A percentile compares a stretch with the other conserved stretches of the same genome.
phyloP scores from a whole-genome alignment of 2,797 vertebrate genomes.

The Channa striata region DNA sequence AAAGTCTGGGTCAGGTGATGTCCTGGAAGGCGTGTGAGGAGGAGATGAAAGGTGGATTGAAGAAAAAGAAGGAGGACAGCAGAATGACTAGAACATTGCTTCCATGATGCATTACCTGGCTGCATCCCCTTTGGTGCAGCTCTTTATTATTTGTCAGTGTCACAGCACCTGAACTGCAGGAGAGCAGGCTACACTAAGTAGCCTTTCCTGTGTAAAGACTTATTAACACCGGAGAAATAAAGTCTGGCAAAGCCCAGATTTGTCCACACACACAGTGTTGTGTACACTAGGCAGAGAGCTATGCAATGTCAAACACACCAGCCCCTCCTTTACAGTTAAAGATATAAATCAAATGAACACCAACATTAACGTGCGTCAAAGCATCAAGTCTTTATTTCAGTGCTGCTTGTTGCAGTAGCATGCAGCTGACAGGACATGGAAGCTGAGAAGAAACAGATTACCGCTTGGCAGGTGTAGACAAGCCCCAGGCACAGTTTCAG shows the following conservation, averaged over 20 bases:
- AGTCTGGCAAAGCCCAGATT: conserved; percentile 11
- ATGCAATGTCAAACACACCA: neutral
- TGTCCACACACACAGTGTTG: neutral
- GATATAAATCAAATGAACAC: conserved; percentile 31
- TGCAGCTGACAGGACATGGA: conserved; percentile 28
- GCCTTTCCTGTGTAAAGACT: conserved; percentile 43
- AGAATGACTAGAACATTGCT: conserved; percentile 56
- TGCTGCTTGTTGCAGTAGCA: conserved; percentile 16
- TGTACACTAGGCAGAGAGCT: neutral
- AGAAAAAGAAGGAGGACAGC: conserved; percentile 26
- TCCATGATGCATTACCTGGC: conserved; percentile 68
- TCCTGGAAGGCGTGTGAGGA: conserved; percentile 35
- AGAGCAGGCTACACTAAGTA: conserved; percentile 49
- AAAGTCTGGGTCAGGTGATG: neutral
- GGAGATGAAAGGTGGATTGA: conserved; percentile 29
- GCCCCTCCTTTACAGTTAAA: neutral
- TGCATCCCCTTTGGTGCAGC: conserved; percentile 54
- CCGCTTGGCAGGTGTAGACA: conserved; percentile 50
- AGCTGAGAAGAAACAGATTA: conserved; percentile 50
- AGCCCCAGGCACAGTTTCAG: conserved; percentile 63
- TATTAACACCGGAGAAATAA: conserved; percentile 51
- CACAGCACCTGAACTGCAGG: conserved; percentile 55
- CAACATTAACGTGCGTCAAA: conserved; percentile 33
- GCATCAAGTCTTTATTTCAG: conserved; percentile 26
- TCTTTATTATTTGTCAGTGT: conserved; percentile 75